phyloP scores from a whole-genome alignment of 2,797 vertebrate species.

The Toxotes lorentzi region DNA sequence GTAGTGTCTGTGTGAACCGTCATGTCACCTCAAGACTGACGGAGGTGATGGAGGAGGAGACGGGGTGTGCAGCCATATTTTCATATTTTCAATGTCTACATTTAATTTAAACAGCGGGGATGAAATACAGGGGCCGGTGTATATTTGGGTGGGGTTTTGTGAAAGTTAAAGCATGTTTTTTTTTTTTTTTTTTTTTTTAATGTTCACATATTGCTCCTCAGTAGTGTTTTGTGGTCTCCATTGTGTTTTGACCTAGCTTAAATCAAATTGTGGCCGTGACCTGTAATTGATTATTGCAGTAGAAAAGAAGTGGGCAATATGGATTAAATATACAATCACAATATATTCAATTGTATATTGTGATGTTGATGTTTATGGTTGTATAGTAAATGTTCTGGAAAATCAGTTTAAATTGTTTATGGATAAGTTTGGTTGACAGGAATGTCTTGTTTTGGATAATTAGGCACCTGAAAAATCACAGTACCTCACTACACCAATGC shows the following conservation, averaged over 20 bases:
- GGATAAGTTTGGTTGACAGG: neutral
- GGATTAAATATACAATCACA: neutral
- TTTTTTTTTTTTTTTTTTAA: neutral
- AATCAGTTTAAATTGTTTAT: neutral
- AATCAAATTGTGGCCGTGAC: slow-evolving; percentile 23
- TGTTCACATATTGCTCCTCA: neutral
- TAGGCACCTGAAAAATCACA: neutral
- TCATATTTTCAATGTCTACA: neutral
- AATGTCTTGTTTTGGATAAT: neutral
- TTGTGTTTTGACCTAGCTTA: neutral
- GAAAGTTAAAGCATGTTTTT: slow-evolving; percentile 32
- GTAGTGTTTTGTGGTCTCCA: slow-evolving; percentile 10
- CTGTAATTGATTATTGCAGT: slow-evolving; percentile 12
- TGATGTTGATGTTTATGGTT: neutral
- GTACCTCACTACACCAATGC: neutral
- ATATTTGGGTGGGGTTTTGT: neutral
- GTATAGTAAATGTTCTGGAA: neutral
- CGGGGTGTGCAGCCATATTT: neutral
- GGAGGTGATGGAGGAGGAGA: slow-evolving; percentile 23
- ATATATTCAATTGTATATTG: neutral
- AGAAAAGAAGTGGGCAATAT: neutral
- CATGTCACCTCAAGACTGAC: slow-evolving; percentile 6
- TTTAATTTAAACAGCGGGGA: neutral
- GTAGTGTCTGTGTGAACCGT: slow-evolving; percentile 21
- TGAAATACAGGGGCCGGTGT: neutral